Evolutionary conservation across 1,140 invertebrate genomes (phyloP).

Genomic region (Hypsibius dujardini): DNA sequence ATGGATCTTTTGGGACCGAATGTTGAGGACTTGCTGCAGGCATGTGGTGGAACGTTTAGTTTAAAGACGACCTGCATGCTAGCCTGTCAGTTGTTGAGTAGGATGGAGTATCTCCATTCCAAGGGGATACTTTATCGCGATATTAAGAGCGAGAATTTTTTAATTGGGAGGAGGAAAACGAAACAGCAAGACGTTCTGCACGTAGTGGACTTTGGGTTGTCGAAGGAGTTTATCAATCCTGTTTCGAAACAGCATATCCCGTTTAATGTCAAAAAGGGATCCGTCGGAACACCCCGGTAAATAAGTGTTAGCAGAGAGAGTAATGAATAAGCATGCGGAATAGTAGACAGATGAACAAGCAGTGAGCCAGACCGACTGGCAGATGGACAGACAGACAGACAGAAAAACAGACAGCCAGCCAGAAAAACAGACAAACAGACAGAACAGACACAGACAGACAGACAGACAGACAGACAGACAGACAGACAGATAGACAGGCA

Average conservation of each 20-base stretch:
- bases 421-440: no score
- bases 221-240: constrained; percentile 9
- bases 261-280: constrained; percentile 1
- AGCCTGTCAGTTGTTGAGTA: not conserved
- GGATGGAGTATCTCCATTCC: constrained; percentile 8
- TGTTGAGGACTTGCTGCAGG: constrained; percentile 10
- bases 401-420: no score
- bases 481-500: no score
- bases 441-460: no score
- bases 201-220: constrained; percentile 6
- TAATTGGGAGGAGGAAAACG: not conserved
- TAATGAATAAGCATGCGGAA: no score
- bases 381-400: no score
- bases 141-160: constrained; percentile 12
- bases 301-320: no score
- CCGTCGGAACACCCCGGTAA: constrained; percentile 18
- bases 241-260: not conserved
- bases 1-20: constrained; percentile 12
- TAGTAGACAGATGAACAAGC: no score
- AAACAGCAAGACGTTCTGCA: not conserved
- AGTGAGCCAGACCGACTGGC: no score
- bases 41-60: not conserved
- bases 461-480: no score
- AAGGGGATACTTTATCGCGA: constrained; percentile 13
- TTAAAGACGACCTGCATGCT: constrained; percentile 10